Base-by-base conservation (phyloP, 1,140 invertebrate species). In the Lordiphosa mommai region DNA sequence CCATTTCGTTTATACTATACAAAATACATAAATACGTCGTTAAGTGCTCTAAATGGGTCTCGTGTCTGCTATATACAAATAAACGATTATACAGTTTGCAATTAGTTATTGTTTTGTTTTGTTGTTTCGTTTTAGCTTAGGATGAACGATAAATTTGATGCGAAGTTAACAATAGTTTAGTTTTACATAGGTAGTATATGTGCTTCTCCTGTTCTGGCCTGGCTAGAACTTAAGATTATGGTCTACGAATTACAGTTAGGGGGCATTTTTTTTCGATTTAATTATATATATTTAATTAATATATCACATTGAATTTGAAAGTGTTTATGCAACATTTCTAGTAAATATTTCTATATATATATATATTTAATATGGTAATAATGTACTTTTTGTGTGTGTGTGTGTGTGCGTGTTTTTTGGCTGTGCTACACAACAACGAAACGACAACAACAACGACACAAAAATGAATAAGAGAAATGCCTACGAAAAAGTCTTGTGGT, bases 251-350 rank as follows among this genome's bases (percentile, higher is more conserved):
- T 43, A 43, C 40, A 43, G 40, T 53, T 30, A 44, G 40, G 37
- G 17, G 32, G 27, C 14, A 27, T 16, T 43, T 33, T 33, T 43
- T 37, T 16, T 53, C 10, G 56, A 38, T 34, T 47, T 66, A 53
- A 70, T 52, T 67, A 44, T 57, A 37, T 60, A 53, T 72, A 77
- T 76, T 79, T 72, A 79, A 74, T 80, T 80, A 80, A 61, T 82
- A 82, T 82, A 82, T 82, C 77, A 82, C 76, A 84, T 82, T 84
- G 77, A 82, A 84, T 72, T 84, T 82, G 77, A 82, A 82, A 82
- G 77, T 82, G 77, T 82, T 65, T 72, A 56, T 65, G 71, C 71
- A 82, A 84, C 77, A 82, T 84, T 82, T 82, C 77, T 82, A 82
- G 77, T 82, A 76, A 77, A 63, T 67, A 61, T 77, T 70, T 68